Base-by-base conservation (phyloP, 2,113 vertebrate genomes). In the Shinisaurus crocodilurus region DNA sequence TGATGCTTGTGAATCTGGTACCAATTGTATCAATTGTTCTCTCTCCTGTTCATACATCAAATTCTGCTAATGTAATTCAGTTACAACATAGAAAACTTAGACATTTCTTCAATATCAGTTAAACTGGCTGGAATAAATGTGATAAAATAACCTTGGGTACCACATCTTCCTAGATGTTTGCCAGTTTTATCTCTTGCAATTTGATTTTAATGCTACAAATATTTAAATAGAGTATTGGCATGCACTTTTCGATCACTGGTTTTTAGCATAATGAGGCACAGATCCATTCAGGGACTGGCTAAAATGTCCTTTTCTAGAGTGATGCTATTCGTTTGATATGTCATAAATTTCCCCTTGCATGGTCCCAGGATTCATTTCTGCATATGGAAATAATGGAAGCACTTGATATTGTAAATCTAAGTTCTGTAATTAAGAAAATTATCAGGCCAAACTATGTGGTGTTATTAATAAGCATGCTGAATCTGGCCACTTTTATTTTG, bases 31-130 rank as follows among this genome's bases (percentile, higher is more conserved):
- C n/a, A n/a, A n/a, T n/a, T n/a, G n/a, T n/a, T n/a, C 54, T 12
- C 54, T 54, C 54, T 54, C 54, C 54, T 54, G 54, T 54, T 54
- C 54, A 54, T 54, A 54, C 13, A 12, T 54, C 54, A 54, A 54
- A 54, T 54, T 54, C 54, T 54, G 54, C 54, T 54, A 54, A 54
- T 54, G 54, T n/a, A n/a, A n/a, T 54, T 54, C 54, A 54, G 60
- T 74, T 43, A 45, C 0, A 76, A 76, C 27, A 40, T 63, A 23
- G 16, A 6, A 81, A 5, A 8, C 8, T 34, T 84, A 75, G 7
- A 90, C 85, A 75, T 43, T 27, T 87, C 37, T 90, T 93, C 83
- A n/a, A 9, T 5, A 12, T 74, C 2, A 50, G 2, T 91, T 79
- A n/a, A 8, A 40, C 80, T 77, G 74, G n/a, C 34, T 86, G 76